Base-by-base conservation (phyloP, 2,797 vertebrate genomes). In the Peromyscus nudipes region DNA sequence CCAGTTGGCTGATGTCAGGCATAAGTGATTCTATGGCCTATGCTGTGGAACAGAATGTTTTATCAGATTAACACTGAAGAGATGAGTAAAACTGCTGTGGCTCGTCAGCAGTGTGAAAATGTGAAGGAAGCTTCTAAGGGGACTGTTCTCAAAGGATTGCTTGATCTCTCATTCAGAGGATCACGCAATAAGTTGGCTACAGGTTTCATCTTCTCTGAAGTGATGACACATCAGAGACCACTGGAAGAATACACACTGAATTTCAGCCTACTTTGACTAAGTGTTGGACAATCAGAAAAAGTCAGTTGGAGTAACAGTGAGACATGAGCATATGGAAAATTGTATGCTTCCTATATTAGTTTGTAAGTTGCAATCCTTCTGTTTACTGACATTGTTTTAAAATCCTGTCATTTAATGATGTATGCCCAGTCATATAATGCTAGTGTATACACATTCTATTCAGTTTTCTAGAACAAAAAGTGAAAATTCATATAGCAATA, bases 81-180 rank as follows among this genome's bases (percentile, higher is more conserved):
- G 31, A 57, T 65, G 40, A 75, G 60, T 85, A 17, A 86, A 82
- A 79, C 14, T 13, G 46, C n/a, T 57, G 49, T 52, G 57, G 11
- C 60, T 76, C 40, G 64, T 91, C 91, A 60, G 29, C 86, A 88
- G 43, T 67, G 11, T 57, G 55, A 79, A 95, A 83, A 73, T 43
- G 6, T 71, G n/a, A 75, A 90, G 29, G 82, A 93, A 92, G 40
- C 43, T 85, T 80, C 60, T 64, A 87, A 92, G n/a, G 34, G 83
- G 95, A 95, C 10, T 85, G 27, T 46, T 37, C 49, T 82, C 13
- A 62, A 40, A 71, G 89, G 84, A 88, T 94, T 81, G 81, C 95
- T 92, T 81, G 79, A 80, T 94, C 83, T 91, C 91, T 81, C 65
- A 95, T 62, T 75, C 84, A 89, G n/a, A 19, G 25, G 12, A 89